Evolutionary conservation across 1,140 invertebrate species (phyloP).

Genomic region (Monochamus saltuarius): DNA sequence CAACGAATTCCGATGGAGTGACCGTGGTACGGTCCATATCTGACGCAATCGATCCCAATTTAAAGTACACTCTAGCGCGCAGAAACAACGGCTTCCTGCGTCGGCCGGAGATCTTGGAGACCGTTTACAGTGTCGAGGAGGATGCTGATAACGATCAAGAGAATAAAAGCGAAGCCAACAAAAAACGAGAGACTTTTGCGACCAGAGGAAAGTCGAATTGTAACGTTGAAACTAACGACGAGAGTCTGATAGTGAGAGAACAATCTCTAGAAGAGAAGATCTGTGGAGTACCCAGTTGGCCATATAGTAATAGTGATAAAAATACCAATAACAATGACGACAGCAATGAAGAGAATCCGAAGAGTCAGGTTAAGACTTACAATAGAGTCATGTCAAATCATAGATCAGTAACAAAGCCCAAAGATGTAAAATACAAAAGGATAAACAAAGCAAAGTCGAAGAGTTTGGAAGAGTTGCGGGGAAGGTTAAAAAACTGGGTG

Average conservation of each 20-base stretch:
- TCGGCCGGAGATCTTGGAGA: conserved; percentile 79
- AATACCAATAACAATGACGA: conserved; percentile 14
- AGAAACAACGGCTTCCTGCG: conserved; percentile 73
- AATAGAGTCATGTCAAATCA: conserved; percentile 89
- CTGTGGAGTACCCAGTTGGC: conserved; percentile 46
- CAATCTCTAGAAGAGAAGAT: conserved; percentile 39
- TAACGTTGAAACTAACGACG: conserved; percentile 50
- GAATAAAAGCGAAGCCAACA: conserved; percentile 53
- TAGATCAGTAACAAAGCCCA: conserved; percentile 83
- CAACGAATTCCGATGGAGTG: conserved; percentile 57
- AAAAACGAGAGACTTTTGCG: conserved; percentile 55
- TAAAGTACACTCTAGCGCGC: conserved; percentile 69
- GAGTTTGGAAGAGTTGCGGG: conserved; percentile 80
- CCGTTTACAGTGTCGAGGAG: conserved; percentile 82
- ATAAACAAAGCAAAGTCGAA: conserved; percentile 89
- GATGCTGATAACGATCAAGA: conserved; percentile 64
- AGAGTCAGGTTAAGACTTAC: conserved; percentile 69
- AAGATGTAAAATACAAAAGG: conserved; percentile 86
- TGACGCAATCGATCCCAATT: conserved; percentile 75
- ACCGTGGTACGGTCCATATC: conserved; percentile 77
- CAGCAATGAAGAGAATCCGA: conserved; percentile 34
- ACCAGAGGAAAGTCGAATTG: conserved; percentile 52
- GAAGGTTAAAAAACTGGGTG: conserved; percentile 79
- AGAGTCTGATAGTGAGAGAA: conserved; percentile 54
- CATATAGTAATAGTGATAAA: conserved; percentile 19